Conservation (phyloP, 2,888 invertebrate species). For the Desoria tigrina region DNA sequence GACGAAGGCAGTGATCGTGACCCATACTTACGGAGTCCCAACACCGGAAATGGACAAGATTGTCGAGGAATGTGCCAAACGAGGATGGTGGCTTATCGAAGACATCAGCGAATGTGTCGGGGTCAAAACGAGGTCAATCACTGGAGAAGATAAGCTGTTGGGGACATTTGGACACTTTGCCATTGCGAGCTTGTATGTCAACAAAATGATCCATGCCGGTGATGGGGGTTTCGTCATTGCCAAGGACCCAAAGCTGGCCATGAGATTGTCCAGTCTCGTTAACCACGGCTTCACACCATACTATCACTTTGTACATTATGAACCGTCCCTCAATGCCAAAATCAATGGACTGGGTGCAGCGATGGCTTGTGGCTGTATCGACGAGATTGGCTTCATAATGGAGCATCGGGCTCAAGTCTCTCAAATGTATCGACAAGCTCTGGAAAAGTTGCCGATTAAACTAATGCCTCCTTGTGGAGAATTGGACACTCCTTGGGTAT, state of each 20-base stretch:
- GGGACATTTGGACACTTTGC: slow-evolving; percentile 41
- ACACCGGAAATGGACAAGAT: slow-evolving; percentile 26
- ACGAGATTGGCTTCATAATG: slow-evolving; percentile 29
- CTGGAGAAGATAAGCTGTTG: slow-evolving; percentile 3
- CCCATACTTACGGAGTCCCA: slow-evolving; percentile 44
- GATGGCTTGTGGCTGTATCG: slow-evolving; percentile 33
- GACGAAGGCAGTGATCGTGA: slow-evolving; percentile 38
- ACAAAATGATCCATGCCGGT: slow-evolving; percentile 44
- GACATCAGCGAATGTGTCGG: slow-evolving; percentile 34
- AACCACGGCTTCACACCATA: slow-evolving; percentile 43
- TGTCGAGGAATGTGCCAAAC: slow-evolving; percentile 29
- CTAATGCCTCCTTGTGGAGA: slow-evolving; percentile 38
- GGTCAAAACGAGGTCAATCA: slow-evolving; percentile 7
- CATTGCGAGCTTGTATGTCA: slow-evolving; percentile 40
- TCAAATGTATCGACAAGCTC: slow-evolving; percentile 22
- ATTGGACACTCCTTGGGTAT: slow-evolving; percentile 40
- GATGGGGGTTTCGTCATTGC: slow-evolving; percentile 43
- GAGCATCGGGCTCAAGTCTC: slow-evolving; percentile 24
- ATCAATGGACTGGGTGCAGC: slow-evolving; percentile 44
- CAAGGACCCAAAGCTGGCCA: slow-evolving; percentile 18
- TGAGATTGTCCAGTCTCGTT: slow-evolving; percentile 28
- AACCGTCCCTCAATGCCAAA: slow-evolving; percentile 34
- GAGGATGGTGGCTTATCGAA: slow-evolving; percentile 26
- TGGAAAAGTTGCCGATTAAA: slow-evolving; percentile 20
- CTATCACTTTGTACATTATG: slow-evolving; percentile 42